Evolutionary conservation across 2,797 vertebrate species (phyloP), one percentile per base, ranked within the genome.

Genomic region (Phrynocephalus vlangalii): DNA sequence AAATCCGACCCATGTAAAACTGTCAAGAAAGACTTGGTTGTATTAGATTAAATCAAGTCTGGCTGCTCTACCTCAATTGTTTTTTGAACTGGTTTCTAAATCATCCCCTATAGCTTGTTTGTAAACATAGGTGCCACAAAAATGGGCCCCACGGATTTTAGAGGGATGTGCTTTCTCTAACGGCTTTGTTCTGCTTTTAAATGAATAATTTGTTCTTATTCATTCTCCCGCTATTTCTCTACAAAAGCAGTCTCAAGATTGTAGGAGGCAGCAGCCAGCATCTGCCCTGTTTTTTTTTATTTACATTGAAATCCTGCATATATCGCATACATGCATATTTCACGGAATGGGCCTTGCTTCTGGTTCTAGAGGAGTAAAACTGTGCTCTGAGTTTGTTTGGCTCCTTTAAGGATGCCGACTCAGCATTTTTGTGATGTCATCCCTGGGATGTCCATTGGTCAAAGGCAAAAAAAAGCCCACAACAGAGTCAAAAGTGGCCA

Each of bases 391-490:
- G 7, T 16, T 50, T 90, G 92, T 93, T 63, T 63, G 18, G 60
- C 60, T 63, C 16, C 60, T 16, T 63, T 63, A 63, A 63, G 60
- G 60, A 63, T 20, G 18, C 4, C 2, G 18, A 16, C 87, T 84
- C 71, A 15, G 50, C 67, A 82, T 84, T 28, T 81, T 10, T 66
- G 3, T 85, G 85, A 94, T 90, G 91, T 95, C 92, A 94, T 75
- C 30, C 26, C 48, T 44, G 60, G 92, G 67, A 84, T 92, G 93
- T 92, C 91, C 92, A 94, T 86, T 90, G 86, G 82, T 84, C 67
- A 87, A 79, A 48, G 48, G 11, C 38, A 1, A 28, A 10, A 13
- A 56, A 38, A 38, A 38, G 38, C 52, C 52, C 52, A 56, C 52
- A 56, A 33, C 10, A 3, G 10, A 33, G 63, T 38, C 18, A 66